Base-by-base conservation (phyloP, 1,140 invertebrate species). In the Probaryconus sp. region DNA sequence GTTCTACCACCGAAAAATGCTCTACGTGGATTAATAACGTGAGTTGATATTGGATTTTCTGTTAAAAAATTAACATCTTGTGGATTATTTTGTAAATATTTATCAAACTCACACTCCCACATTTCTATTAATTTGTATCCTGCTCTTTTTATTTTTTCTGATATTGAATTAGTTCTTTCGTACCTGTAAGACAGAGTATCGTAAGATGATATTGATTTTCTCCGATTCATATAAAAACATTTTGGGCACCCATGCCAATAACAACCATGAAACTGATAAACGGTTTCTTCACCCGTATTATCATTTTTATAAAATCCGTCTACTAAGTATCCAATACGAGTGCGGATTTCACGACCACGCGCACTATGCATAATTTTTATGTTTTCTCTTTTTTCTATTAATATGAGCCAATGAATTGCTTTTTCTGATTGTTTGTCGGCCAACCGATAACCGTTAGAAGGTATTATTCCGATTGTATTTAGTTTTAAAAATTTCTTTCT, bases 1-100 rank as follows among this genome's bases (percentile, higher is more conserved):
- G 79, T 84, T 11, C 81, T 18, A 9, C 84, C 83, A 7, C 84
- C 82, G 45, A 76, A 83, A 38, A 86, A 83, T 26, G 69, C 67
- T 21, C 69, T 53, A 0, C 64, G 63, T 0, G 64, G 58, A 21
- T 73, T 9, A 16, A 51, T 11, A 4, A n/a, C 33, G 7, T 9
- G 9, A 2, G 31, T 16, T 3, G 37, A 10, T 2, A 17, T 1
- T 5, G 48, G 20, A 35, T 48, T 51, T 1, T 11, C 18, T 1
- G 47, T 3, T 24, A 50, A 18, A 43, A 28, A 20, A n/a, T 51
- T 10, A 11, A 7, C 24, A 26, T 47, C 10, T 18, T 35, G 1
- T 3, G 33, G 0, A 9, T 37, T 37, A 16, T 51, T 16, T 24
- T 24, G 11, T n/a, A 51, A 14, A 24, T 37, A 13, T 4, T 3